Conservation (phyloP, 2,888 invertebrate species). For the Caenorhabditis sinica region DNA sequence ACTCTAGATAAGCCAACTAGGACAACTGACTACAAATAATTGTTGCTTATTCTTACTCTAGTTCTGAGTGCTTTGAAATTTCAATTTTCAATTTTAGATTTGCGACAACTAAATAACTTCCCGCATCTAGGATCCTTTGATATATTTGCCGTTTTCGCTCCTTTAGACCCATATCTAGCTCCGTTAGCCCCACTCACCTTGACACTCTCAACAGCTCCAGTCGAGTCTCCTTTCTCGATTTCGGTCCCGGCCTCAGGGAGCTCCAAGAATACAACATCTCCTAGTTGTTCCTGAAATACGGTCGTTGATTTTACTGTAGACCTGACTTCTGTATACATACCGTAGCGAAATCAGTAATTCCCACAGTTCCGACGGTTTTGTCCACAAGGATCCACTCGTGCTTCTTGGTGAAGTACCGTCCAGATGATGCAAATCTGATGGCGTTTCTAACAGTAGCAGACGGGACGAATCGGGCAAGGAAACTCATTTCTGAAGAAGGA, state of each 20-base stretch:
- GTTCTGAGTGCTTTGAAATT: too few species aligned
- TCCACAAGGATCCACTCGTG: constrained; percentile 93
- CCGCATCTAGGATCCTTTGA: too few species aligned
- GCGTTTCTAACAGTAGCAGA: constrained; percentile 38
- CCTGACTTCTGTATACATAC: constrained; percentile 75
- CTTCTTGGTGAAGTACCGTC: constrained; percentile 89
- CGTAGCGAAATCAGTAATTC: constrained; percentile 96
- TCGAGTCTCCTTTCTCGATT: constrained; percentile 88
- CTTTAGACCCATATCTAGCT: neutral
- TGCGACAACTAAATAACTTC: too few species aligned
- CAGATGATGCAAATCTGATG: constrained; percentile 63
- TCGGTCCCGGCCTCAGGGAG: constrained; percentile 90
- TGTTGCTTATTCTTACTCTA: too few species aligned
- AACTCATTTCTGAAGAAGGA: constrained; percentile 46
- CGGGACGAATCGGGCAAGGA: constrained; percentile 49
- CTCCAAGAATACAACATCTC: constrained; percentile 97
- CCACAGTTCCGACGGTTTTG: constrained; percentile 91
- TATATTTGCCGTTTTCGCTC: neutral
- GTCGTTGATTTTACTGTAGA: neutral
- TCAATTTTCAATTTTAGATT: too few species aligned
- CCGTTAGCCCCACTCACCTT: constrained; percentile 16
- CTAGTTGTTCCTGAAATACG: constrained; percentile 90
- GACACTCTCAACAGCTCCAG: constrained; percentile 97
- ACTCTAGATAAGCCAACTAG: too few species aligned
- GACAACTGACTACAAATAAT: too few species aligned